Evolutionary conservation across 2,888 invertebrate genomes (phyloP).

Genomic region (Synergus japonicus): DNA sequence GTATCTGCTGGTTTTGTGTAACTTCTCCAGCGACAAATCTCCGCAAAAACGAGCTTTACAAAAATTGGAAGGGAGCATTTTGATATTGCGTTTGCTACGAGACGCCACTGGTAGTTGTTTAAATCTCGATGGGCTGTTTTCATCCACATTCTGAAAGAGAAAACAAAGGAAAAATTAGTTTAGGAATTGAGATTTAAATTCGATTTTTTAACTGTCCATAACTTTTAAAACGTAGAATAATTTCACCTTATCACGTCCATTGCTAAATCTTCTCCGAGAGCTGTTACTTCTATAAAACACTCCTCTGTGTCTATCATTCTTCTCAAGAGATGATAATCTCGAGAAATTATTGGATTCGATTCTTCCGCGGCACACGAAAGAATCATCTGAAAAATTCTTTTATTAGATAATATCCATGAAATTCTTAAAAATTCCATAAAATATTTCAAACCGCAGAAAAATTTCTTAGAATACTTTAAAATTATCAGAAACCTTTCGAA

Average conservation of each 20-base stretch:
- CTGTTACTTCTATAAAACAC: conserved; percentile 93
- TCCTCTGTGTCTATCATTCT: conserved; percentile 94
- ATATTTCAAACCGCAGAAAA: too few species aligned
- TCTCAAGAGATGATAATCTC: conserved; percentile 90
- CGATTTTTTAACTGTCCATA: conserved; percentile 9
- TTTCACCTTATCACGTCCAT: conserved; percentile 88
- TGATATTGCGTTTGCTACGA: conserved; percentile 95
- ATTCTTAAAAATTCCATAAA: too few species aligned
- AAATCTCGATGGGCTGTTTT: conserved; percentile 91
- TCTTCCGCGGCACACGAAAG: conserved; percentile 95
- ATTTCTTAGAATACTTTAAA: too few species aligned
- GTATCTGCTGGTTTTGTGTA: conserved; percentile 97
- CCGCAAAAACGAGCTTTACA: conserved; percentile 97
- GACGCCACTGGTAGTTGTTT: conserved; percentile 94
- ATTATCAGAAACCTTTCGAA: too few species aligned
- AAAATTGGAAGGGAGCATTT: conserved; percentile 97
- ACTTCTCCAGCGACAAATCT: conserved; percentile 97
- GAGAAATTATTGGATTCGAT: conserved; percentile 90
- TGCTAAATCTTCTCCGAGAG: conserved; percentile 94
- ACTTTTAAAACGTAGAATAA: not conserved
- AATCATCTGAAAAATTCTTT: conserved; percentile 83
- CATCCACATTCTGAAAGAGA: conserved; percentile 90
- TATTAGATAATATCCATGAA: not conserved
- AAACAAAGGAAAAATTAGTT: not conserved
- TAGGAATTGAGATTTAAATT: not conserved